phyloP scores from a whole-genome alignment of 64 coral and sea anemone genomes.

The Catalaphyllia jardinei region DNA sequence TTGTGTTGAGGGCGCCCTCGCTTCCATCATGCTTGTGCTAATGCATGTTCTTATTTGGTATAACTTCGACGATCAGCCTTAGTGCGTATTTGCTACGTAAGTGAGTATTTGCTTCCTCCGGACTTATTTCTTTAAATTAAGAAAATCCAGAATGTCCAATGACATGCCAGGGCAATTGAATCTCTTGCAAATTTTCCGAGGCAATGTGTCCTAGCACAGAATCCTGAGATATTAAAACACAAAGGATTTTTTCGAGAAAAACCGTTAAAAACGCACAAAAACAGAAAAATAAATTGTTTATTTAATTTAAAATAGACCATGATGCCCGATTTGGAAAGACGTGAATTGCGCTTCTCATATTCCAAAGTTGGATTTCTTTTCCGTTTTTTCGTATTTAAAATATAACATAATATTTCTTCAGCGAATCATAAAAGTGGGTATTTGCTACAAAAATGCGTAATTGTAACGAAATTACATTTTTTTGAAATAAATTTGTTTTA shows the following conservation, averaged over 20 bases:
- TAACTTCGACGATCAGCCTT: too few relatives aligned
- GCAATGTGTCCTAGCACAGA: neutral
- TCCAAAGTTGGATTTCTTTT: neutral
- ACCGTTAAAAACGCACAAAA: neutral
- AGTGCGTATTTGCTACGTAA: too few relatives aligned
- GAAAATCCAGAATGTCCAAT: neutral
- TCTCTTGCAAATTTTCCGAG: neutral
- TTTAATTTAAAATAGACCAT: neutral
- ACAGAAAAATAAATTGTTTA: neutral
- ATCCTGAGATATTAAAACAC: neutral
- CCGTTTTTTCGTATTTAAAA: conserved; percentile 11
- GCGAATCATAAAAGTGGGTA: conserved; percentile 12
- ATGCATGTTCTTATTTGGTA: too few relatives aligned
- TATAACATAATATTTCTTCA: conserved; percentile 12
- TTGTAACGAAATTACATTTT: neutral
- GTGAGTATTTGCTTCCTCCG: too few relatives aligned
- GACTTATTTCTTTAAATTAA: neutral
- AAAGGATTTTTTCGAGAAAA: neutral
- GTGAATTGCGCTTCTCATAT: conserved; percentile 18
- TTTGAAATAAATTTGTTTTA: conserved; percentile 25
- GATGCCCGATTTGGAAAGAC: conserved; percentile 5
- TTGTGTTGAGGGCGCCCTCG: neutral
- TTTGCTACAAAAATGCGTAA: neutral
- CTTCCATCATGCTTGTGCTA: too few relatives aligned
- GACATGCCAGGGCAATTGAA: neutral